Base-by-base conservation (phyloP, 2,888 invertebrate species). In the Cerastoderma edule region DNA sequence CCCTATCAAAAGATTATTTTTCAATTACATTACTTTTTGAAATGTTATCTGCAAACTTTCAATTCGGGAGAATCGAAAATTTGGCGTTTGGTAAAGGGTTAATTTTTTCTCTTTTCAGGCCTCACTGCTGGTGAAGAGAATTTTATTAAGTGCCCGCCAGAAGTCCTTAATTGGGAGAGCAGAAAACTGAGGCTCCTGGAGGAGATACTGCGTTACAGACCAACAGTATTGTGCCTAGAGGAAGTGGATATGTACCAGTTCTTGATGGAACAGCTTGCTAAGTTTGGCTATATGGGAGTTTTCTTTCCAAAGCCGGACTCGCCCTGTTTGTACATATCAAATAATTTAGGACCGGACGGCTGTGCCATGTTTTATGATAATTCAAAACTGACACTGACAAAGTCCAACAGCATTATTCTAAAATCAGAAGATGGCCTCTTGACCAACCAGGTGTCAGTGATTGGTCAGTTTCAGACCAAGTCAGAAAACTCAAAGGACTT, bases 241-340 rank as follows among this genome's bases (percentile, higher is more conserved):
- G 96, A 96, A 94, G 96, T 96, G 8, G 96, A 96, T 91, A 95
- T 95, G 90, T 96, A 95, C 75, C 72, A 80, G 81, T 96, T 95
- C 87, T 92, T 96, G 56, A 94, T 95, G 87, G 94, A 94, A 72
- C 93, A 95, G 50, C 91, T 96, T 80, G 94, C 94, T 10, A 94
- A 94, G 0, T 94, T 95, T 90, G 95, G 95, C 28, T 96, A 95
- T 88, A 92, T 93, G 0, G 96, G 96, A 4, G 93, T 95, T 83
- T 96, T 96, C 92, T 95, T 95, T 87, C 96, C 0, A 95, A 96
- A 96, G 92, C 96, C 96, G 0, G 95, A 96, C 87, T 96, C 96
- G 0, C 96, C 96, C 0, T 96, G 96, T 91, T 93, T 96, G 56
- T 95, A 96, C 87, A 94, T 95, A 56, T 94, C 94, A 77, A 95